A percentile compares a stretch with the other conserved stretches of the same genome.
These are phyloP conservation scores for Heterotilapia buettikoferi DNA, from an alignment of 2,113 vertebrate genomes.

Conservation along the genomic window DNA sequence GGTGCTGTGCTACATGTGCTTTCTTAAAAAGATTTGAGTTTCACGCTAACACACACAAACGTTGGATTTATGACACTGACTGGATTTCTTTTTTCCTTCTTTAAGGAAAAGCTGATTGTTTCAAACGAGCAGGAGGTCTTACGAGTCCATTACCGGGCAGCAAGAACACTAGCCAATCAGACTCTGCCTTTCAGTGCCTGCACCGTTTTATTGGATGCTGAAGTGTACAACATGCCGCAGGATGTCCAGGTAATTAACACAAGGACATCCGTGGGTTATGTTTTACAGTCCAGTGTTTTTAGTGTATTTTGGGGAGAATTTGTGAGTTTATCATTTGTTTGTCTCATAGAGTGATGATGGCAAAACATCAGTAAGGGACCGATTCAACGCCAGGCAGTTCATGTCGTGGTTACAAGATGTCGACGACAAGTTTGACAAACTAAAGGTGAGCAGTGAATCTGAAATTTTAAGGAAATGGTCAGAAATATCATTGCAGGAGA, in stretches of 20 bases:
- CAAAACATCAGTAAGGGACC: constrained; percentile 93
- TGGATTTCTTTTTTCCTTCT: not conserved
- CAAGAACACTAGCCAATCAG: constrained; percentile 94
- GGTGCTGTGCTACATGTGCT: not conserved
- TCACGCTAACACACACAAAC: not conserved
- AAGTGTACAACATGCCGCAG: constrained; percentile 95
- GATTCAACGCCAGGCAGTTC: constrained; percentile 96
- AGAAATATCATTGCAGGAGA: not conserved
- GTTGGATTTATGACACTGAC: not conserved
- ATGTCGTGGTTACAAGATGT: constrained; percentile 99
- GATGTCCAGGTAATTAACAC: constrained; percentile 83
- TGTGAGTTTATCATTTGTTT: not conserved
- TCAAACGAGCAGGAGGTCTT: constrained; percentile 98
- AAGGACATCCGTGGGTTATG: not conserved
- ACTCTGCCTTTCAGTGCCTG: constrained; percentile 96
- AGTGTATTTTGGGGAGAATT: not conserved
- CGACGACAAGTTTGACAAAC: constrained; percentile 98
- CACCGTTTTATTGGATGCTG: constrained; percentile 92
- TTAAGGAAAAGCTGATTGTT: constrained; percentile 95
- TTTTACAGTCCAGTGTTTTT: not conserved
- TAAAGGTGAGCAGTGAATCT: constrained; percentile 78
- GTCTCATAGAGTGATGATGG: constrained; percentile 84
- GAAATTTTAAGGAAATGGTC: not conserved
- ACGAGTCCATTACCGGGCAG: constrained; percentile 94
- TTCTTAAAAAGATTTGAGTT: not conserved